These are phyloP conservation scores for human DNA, from an alignment of 2,113 vertebrate genomes.

Conservation along the genomic window GRCh38 chr15:100856501-100857000, in stretches of 20 bases:
- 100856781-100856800: neutral
- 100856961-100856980: constrained; percentile 58
- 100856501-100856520: neutral
- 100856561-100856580: constrained; percentile 38
- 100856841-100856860: neutral
- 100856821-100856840: neutral
- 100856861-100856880: constrained; percentile 58
- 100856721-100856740: constrained; percentile 75
- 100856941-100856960: neutral
- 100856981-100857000: constrained; percentile 59
- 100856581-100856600: constrained; percentile 46
- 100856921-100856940: constrained; percentile 34
- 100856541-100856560: neutral
- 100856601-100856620: constrained; percentile 61
- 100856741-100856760: constrained; percentile 73
- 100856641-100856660: constrained; percentile 50
- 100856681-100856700: constrained; percentile 59
- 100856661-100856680: constrained; percentile 59
- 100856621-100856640: constrained; percentile 54
- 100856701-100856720: constrained; percentile 66
- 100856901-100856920: neutral
- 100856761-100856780: constrained; percentile 27
- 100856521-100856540: neutral
- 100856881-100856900: neutral
- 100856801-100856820: constrained; percentile 55